Evolutionary conservation across 2,888 invertebrate genomes (phyloP).

Genomic region (Automeris io): DNA sequence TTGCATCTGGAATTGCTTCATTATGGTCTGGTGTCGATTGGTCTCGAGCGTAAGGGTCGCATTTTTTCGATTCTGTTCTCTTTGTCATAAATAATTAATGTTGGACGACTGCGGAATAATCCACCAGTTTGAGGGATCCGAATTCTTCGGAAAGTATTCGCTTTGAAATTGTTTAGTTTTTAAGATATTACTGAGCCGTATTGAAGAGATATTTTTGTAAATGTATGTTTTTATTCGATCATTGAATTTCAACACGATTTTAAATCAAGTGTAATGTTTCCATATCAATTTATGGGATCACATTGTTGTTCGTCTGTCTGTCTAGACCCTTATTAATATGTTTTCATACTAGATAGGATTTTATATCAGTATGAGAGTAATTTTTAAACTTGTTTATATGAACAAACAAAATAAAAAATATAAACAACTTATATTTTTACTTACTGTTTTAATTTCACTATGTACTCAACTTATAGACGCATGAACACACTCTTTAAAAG

Average conservation of each 20-base stretch:
- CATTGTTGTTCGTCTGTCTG: too few relatives aligned
- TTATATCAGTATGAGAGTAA: too few relatives aligned
- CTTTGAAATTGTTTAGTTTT: neutral
- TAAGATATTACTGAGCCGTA: neutral
- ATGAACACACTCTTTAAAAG: constrained; percentile 45
- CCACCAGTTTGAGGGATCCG: constrained; percentile 6
- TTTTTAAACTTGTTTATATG: too few relatives aligned
- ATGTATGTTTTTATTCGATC: neutral
- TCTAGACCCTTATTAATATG: too few relatives aligned
- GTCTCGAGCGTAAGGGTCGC: constrained; percentile 19
- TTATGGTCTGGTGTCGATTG: constrained; percentile 57
- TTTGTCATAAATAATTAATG: constrained; percentile 58
- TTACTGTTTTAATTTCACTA: constrained; percentile 35
- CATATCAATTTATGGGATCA: too few relatives aligned
- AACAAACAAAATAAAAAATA: too few relatives aligned
- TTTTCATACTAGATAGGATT: too few relatives aligned
- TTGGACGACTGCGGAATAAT: constrained; percentile 10
- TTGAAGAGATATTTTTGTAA: neutral
- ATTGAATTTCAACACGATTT: too few relatives aligned
- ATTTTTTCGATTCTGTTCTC: constrained; percentile 29
- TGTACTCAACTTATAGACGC: constrained; percentile 35
- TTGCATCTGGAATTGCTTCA: constrained; percentile 43
- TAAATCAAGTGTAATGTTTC: too few relatives aligned
- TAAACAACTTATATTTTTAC: too few relatives aligned
- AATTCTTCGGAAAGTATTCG: constrained; percentile 3